Conservation (phyloP, 2,888 invertebrate species). For the Plemyria rubiginata region DNA sequence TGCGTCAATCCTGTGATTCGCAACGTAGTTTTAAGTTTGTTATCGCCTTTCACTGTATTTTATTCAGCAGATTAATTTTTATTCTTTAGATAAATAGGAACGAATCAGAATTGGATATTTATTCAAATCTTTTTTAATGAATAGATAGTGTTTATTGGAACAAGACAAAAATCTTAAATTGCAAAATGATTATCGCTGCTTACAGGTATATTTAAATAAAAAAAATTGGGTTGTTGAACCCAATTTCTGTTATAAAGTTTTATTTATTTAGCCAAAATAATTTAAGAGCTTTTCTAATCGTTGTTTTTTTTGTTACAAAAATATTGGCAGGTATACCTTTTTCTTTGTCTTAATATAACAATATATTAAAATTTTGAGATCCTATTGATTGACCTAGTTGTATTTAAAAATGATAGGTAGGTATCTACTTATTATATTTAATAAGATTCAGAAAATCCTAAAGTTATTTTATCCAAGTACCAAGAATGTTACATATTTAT, state of each 20-base stretch:
- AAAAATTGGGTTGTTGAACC: too few species aligned
- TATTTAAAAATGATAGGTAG: neutral
- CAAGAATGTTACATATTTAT: conserved; percentile 41
- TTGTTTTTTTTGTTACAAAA: too few species aligned
- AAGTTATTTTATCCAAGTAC: conserved; percentile 24
- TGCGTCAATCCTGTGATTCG: conserved; percentile 18
- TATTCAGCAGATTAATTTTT: conserved; percentile 22
- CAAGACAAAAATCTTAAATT: neutral
- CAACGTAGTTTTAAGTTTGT: conserved; percentile 12
- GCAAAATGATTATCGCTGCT: too few species aligned
- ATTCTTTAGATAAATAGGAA: conserved; percentile 22
- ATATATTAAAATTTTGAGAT: too few species aligned
- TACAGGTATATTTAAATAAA: too few species aligned
- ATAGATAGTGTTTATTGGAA: neutral
- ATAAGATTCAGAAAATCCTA: conserved; percentile 4
- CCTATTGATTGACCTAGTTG: neutral
- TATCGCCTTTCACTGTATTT: conserved; percentile 27
- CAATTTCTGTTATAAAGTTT: too few species aligned
- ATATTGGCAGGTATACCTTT: too few species aligned
- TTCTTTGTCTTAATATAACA: too few species aligned
- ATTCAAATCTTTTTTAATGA: conserved; percentile 5
- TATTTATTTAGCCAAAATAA: too few species aligned
- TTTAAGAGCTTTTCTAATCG: too few species aligned
- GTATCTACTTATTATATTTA: neutral
- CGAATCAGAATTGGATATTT: conserved; percentile 13